Percentiles rank a stretch among this genome's conserved stretches.
phyloP scores from a whole-genome alignment of 2,888 invertebrate species.

The Oscheius sp. region DNA sequence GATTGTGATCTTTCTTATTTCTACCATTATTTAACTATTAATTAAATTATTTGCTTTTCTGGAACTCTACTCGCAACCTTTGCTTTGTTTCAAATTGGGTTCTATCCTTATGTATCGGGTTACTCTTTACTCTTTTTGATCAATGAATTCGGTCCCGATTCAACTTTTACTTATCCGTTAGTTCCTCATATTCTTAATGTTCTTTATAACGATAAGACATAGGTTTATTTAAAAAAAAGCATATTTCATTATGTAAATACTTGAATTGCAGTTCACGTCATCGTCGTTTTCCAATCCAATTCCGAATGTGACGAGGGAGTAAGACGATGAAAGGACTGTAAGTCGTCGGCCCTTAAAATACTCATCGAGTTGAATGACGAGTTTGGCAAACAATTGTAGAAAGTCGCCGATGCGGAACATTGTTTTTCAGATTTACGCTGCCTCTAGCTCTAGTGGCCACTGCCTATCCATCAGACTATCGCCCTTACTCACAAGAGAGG shows the following conservation, averaged over 20 bases:
- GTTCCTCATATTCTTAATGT: too few relatives aligned
- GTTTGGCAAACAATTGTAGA: constrained; percentile 12
- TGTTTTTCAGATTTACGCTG: constrained; percentile 10
- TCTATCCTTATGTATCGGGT: neutral
- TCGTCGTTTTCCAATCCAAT: neutral
- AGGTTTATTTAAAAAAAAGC: too few relatives aligned
- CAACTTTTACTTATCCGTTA: too few relatives aligned
- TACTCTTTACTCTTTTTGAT: constrained; percentile 13
- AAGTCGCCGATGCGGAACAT: neutral
- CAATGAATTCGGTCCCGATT: too few relatives aligned
- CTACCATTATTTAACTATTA: too few relatives aligned
- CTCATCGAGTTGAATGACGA: neutral
- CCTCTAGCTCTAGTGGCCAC: neutral
- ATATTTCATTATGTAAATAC: too few relatives aligned
- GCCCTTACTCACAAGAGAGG: neutral
- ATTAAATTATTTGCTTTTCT: neutral
- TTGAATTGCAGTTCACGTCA: too few relatives aligned
- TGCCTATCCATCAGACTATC: neutral
- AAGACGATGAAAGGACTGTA: neutral
- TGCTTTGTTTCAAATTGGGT: neutral
- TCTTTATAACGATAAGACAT: too few relatives aligned
- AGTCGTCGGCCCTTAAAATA: neutral
- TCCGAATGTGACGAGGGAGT: neutral
- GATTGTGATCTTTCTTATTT: too few relatives aligned
- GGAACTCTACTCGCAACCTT: neutral